phyloP scores from a whole-genome alignment of 2,797 vertebrate genomes.

The Phoxinus dragarum region DNA sequence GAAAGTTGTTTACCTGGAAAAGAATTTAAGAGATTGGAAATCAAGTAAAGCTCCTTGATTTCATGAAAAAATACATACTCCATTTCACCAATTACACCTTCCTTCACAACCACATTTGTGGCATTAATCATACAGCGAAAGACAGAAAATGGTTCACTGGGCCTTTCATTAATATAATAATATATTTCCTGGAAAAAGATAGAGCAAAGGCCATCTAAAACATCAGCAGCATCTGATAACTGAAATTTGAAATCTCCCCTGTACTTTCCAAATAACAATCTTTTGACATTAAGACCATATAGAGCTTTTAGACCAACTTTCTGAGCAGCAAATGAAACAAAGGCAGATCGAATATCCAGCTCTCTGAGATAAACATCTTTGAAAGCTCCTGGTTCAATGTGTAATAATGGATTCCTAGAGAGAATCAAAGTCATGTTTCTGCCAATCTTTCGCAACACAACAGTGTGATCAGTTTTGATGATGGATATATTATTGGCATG shows the following conservation, averaged over 20 bases:
- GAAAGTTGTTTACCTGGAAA: conserved; percentile 28
- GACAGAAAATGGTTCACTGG: conserved; percentile 56
- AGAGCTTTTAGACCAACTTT: conserved; percentile 69
- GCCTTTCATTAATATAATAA: neutral
- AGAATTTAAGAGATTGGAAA: rapidly evolving
- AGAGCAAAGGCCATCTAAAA: conserved; percentile 71
- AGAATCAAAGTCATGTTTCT: conserved; percentile 76
- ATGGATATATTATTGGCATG: conserved; percentile 73
- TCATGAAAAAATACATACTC: conserved; percentile 10
- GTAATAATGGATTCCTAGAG: conserved; percentile 74
- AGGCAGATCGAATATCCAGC: conserved; percentile 73
- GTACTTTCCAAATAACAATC: conserved; percentile 72
- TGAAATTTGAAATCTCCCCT: neutral
- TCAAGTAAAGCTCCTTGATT: conserved; percentile 44
- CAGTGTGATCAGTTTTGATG: conserved; percentile 69
- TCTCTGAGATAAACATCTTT: conserved; percentile 61
- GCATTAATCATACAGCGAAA: conserved; percentile 27
- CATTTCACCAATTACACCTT: neutral
- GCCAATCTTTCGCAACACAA: conserved; percentile 62
- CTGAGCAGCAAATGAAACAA: conserved; percentile 66
- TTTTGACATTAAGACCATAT: conserved; percentile 70
- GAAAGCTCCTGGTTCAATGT: conserved; percentile 73
- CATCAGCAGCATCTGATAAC: neutral
- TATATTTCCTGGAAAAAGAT: conserved; percentile 73
- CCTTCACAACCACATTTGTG: conserved; percentile 37